phyloP scores from a whole-genome alignment of 2,113 vertebrate genomes.

The Ahaetulla prasina region DNA sequence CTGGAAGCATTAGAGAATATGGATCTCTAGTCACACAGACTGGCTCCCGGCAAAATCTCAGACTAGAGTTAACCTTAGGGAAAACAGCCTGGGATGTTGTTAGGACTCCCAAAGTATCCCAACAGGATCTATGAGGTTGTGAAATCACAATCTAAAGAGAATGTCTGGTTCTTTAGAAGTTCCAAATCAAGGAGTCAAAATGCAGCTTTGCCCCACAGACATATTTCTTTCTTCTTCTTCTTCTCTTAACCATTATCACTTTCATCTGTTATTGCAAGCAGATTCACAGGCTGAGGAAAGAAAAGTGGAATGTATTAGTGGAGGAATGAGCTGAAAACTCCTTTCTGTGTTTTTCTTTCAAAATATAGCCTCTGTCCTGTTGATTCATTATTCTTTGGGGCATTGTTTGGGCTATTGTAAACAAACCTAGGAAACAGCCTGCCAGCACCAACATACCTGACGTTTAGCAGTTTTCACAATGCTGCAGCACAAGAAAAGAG shows the following conservation, averaged over 20 bases:
- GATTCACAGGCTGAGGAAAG: background rate
- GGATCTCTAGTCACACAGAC: background rate
- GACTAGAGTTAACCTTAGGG: background rate
- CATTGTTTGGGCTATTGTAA: background rate
- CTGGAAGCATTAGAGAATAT: background rate
- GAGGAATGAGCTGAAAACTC: background rate
- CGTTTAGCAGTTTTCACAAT: background rate
- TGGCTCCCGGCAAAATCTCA: background rate
- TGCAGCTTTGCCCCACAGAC: background rate
- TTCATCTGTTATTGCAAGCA: background rate
- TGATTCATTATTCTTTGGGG: background rate
- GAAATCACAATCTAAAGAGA: background rate
- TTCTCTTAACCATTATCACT: background rate
- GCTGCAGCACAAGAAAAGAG: background rate
- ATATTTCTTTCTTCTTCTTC: background rate
- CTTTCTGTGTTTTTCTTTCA: background rate
- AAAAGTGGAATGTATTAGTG: background rate
- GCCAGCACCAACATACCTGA: background rate
- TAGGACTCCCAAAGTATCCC: background rate
- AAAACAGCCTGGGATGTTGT: background rate
- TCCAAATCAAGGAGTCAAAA: background rate
- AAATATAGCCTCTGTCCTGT: background rate
- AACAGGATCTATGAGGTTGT: background rate
- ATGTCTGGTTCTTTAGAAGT: background rate
- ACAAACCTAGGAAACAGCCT: background rate